Base-by-base conservation (phyloP, 2,797 vertebrate genomes). In the Tiaroga cobitis region DNA sequence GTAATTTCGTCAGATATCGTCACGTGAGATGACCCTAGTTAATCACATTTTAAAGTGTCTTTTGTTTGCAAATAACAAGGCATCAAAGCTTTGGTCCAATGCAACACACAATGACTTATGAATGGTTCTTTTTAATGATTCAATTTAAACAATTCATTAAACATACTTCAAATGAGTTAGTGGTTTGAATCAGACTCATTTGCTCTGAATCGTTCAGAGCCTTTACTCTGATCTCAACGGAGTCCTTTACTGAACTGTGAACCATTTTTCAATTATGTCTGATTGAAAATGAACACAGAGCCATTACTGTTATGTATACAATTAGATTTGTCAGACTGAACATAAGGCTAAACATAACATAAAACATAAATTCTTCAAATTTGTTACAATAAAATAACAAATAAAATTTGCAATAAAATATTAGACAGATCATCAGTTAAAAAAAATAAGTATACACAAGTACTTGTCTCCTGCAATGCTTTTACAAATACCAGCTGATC, bases 101-200 rank as follows among this genome's bases (percentile, higher is more conserved):
- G 13, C 43, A 15, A 46, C 43, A 46, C 13, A 46, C 46, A 16
- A 16, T 49, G 15, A 1, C 15, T 49, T 49, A 49, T 16, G 46
- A 49, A 49, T 49, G 61, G 61, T 67, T 67, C 11, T 68, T 68
- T 46, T 80, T 49, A 80, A 65, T 80, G 61, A 80, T 68, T 67
- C 61, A 49, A 67, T 80, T 80, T 80, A 67, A 67, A 67, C 41
- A 15, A 65, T 80, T 67, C 41, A 46, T 80, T 80, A 68, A 67
- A 67, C 78, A 80, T 26, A 65, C 78, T 67, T 63, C 19, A 26
- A 49, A 46, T 67, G 6, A 41, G 3, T 74, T 74, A 49, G 70
- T 49, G 43, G 41, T 74, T 74, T 74, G 70, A 43, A 46, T 49
- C 70, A 3, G 69, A 26, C 15, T 43, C 43, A n/a, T 73, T 73